Conservation (phyloP, 2,888 invertebrate genomes). For the Ypsolopha scabrella region DNA sequence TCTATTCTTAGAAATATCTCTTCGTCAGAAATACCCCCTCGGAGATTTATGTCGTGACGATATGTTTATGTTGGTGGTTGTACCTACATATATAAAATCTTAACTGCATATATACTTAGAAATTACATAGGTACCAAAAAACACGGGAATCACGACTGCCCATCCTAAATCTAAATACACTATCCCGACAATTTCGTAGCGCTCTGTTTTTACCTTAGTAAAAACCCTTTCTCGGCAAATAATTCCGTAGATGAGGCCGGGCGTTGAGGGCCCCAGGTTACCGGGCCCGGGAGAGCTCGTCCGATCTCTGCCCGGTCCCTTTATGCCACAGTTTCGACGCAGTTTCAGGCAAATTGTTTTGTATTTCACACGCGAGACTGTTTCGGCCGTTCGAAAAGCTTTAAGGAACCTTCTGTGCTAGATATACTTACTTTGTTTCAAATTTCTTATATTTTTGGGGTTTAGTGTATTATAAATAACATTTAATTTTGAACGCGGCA, state of each 20-base stretch:
- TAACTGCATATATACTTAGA: no score
- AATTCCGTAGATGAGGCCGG: slow-evolving; percentile 1
- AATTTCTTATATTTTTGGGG: no score
- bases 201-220: slow-evolving; percentile 2
- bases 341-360: slow-evolving; percentile 31
- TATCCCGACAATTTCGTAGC: neutral
- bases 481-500: no score
- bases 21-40: neutral
- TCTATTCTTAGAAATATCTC: no score
- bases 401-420: no score
- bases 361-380: slow-evolving; percentile 25
- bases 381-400: neutral
- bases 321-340: neutral
- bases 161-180: neutral
- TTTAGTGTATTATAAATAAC: no score
- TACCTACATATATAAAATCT: no score
- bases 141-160: neutral
- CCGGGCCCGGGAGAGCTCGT: slow-evolving; percentile 23
- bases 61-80: no score
- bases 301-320: slow-evolving; percentile 12
- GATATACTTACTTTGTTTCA: no score
- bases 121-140: neutral
- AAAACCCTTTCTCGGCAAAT: neutral
- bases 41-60: no score
- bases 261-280: slow-evolving; percentile 17